Evolutionary conservation across 1,140 invertebrate genomes (phyloP).

Genomic region (Gryllus bimaculatus): DNA sequence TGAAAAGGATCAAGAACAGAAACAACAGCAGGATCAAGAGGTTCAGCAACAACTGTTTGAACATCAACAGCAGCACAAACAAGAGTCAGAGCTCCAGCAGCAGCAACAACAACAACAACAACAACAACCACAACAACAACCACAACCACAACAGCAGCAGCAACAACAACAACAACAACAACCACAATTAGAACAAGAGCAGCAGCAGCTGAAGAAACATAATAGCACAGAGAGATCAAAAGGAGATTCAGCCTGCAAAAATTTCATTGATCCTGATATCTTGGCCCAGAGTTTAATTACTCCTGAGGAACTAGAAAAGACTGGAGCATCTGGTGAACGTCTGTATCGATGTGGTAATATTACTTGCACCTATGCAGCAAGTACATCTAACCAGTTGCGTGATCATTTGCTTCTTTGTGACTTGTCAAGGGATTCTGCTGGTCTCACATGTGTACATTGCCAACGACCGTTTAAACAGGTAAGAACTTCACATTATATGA

Average conservation of each 20-base stretch:
- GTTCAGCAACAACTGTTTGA: neutral
- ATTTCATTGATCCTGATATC: neutral
- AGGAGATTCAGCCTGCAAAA: neutral
- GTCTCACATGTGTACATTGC: constrained; percentile 42
- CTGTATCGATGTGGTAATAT: constrained; percentile 43
- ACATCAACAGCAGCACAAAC: neutral
- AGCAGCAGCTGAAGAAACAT: neutral
- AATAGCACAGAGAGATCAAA: neutral
- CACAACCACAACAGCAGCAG: neutral
- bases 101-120: neutral
- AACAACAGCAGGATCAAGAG: neutral
- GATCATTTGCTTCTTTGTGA: constrained; percentile 40
- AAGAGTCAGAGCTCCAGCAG: neutral
- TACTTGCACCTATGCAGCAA: constrained; percentile 31
- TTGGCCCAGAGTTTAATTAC: neutral
- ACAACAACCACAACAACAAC: no score
- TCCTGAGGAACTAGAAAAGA: constrained; percentile 2
- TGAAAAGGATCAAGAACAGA: neutral
- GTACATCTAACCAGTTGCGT: constrained; percentile 32
- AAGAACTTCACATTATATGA: neutral
- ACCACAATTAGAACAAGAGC: neutral
- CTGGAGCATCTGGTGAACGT: constrained; percentile 29
- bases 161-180: neutral
- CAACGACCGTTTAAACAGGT: constrained; percentile 25
- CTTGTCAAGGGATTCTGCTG: constrained; percentile 24